Evolutionary conservation across 64 coral and sea anemone species (phyloP).

Genomic region (Platygyra sinensis): DNA sequence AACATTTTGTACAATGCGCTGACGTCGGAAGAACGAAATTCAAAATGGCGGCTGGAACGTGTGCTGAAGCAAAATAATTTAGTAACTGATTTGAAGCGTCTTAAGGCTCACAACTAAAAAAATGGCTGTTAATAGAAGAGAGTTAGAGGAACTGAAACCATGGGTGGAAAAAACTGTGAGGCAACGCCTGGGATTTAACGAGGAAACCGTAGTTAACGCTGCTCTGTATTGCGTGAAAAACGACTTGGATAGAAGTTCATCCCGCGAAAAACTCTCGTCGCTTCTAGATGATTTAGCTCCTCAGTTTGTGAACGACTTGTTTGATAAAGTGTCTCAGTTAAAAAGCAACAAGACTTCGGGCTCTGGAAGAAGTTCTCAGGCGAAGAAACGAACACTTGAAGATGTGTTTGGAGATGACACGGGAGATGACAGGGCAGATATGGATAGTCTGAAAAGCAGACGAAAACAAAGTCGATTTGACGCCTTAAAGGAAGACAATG

Average conservation of each 20-base stretch:
- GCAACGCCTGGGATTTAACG: slow-evolving; percentile 88
- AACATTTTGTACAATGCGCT: not conserved
- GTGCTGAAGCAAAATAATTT: no score
- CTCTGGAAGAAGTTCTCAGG: slow-evolving; percentile 61
- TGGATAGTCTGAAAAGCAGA: slow-evolving; percentile 45
- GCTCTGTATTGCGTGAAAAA: slow-evolving; percentile 91
- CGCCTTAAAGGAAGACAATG: slow-evolving; percentile 92
- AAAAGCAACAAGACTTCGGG: slow-evolving; percentile 61
- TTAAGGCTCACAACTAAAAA: not conserved
- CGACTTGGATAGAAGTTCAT: slow-evolving; percentile 92
- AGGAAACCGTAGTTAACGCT: slow-evolving; percentile 87
- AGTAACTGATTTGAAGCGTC: no score
- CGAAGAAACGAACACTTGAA: slow-evolving; percentile 88
- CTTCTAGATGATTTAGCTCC: slow-evolving; percentile 96
- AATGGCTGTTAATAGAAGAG: slow-evolving; percentile 69
- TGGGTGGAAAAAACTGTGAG: slow-evolving; percentile 91
- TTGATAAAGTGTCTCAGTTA: slow-evolving; percentile 77
- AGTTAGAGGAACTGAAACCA: slow-evolving; percentile 89
- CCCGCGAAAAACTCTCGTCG: slow-evolving; percentile 67
- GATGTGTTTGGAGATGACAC: slow-evolving; percentile 95
- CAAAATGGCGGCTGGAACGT: slow-evolving; percentile 9
- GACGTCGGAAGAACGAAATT: slow-evolving; percentile 1
- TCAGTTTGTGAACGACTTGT: slow-evolving; percentile 94
- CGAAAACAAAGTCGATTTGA: slow-evolving; percentile 97
- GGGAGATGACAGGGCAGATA: slow-evolving; percentile 43